Conservation (phyloP, 2,888 invertebrate species). For the Erebia epiphron region DNA sequence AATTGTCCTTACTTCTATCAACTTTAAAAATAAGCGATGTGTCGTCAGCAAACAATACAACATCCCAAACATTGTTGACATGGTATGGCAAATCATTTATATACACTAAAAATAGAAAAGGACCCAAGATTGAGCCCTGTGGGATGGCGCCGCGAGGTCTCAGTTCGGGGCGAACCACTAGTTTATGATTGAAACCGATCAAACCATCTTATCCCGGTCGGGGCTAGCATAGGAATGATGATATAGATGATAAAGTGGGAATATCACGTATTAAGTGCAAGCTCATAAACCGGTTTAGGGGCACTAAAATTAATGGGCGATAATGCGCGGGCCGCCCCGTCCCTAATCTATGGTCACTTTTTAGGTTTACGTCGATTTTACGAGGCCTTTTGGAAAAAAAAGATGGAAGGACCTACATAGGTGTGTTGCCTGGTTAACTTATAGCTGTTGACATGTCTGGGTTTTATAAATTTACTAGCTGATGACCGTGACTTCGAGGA, state of each 20-base stretch:
- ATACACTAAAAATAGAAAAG: too few species aligned
- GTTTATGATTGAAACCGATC: not conserved
- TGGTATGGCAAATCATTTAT: too few species aligned
- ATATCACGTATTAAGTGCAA: slow-evolving; percentile 36
- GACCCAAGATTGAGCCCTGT: too few species aligned
- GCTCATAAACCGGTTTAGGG: slow-evolving; percentile 44
- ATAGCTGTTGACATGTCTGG: too few species aligned
- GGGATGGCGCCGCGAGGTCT: too few species aligned
- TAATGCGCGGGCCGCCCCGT: slow-evolving; percentile 41
- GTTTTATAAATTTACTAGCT: too few species aligned
- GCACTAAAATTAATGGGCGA: slow-evolving; percentile 48
- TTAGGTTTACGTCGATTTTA: slow-evolving; percentile 48
- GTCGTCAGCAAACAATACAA: too few species aligned
- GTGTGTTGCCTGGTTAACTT: not conserved
- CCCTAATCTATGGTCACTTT: slow-evolving; percentile 45
- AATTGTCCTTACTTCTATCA: too few species aligned
- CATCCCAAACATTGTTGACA: too few species aligned
- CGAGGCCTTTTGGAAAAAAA: slow-evolving; percentile 37
- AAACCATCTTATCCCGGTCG: not conserved
- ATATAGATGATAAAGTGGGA: slow-evolving; percentile 15
- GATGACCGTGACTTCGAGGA: too few species aligned
- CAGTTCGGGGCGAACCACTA: too few species aligned
- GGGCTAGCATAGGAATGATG: not conserved
- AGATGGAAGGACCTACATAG: not conserved
- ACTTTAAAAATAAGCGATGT: too few species aligned